Conservation (phyloP, 2,797 vertebrate genomes). For the Helicolenus hilgendorfi region DNA sequence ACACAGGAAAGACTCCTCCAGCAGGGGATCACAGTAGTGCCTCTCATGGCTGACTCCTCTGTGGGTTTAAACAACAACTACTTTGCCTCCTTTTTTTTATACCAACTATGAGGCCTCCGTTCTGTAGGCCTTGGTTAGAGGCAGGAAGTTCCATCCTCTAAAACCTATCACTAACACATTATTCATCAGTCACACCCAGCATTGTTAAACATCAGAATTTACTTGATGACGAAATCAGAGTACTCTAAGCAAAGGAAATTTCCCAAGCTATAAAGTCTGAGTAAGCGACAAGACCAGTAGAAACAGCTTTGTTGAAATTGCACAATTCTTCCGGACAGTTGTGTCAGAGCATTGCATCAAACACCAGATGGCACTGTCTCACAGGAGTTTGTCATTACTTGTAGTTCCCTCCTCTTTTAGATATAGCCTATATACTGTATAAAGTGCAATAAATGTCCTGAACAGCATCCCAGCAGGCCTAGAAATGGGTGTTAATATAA, state of each 20-base stretch:
- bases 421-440: not conserved
- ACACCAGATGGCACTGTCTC: slow-evolving; percentile 22
- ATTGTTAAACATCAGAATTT: not conserved
- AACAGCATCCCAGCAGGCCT: not conserved
- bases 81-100: not conserved
- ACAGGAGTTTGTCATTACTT: not conserved
- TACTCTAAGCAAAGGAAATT: not conserved
- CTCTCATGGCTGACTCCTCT: not conserved
- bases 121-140: not conserved
- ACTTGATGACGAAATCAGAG: not conserved
- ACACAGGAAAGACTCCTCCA: slow-evolving; percentile 1
- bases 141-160: not conserved
- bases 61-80: not conserved
- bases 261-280: not conserved
- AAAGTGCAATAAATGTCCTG: not conserved
- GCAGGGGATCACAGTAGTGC: not conserved
- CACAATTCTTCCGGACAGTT: not conserved
- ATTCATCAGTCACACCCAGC: not conserved
- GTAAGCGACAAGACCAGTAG: not conserved
- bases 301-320: not conserved
- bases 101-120: not conserved
- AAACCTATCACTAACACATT: not conserved
- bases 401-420: not conserved
- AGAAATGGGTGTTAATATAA: not conserved
- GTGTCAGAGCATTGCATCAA: not conserved